Percentiles rank a stretch among this genome's conserved stretches.
phyloP scores from a whole-genome alignment of 1,140 invertebrate species.

The Cyclina sinensis region DNA sequence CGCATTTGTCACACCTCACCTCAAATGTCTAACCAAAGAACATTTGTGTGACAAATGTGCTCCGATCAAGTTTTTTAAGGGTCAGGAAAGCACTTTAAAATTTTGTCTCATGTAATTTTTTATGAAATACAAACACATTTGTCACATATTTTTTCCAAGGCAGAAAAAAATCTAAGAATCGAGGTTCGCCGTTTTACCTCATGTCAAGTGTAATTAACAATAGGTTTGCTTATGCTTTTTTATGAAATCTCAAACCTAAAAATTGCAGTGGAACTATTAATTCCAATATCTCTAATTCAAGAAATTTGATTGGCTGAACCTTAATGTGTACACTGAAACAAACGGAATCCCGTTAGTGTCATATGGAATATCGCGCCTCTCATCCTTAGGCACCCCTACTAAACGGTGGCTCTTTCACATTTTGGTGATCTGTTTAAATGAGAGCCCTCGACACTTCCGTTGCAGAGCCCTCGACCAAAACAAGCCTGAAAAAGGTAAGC shows the following conservation, averaged over 20 bases:
- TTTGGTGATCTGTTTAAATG: too few species aligned
- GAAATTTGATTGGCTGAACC: conserved; percentile 38
- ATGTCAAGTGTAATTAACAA: conserved; percentile 32
- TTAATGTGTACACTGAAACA: conserved; percentile 40
- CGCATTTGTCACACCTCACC: conserved; percentile 25
- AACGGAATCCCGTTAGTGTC: conserved; percentile 34
- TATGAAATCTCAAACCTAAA: conserved; percentile 37
- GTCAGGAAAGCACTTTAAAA: conserved; percentile 32
- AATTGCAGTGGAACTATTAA: conserved; percentile 34
- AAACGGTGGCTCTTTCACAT: too few species aligned
- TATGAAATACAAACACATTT: too few species aligned
- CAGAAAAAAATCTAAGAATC: not conserved
- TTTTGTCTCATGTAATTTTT: conserved; percentile 39
- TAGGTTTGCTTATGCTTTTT: conserved; percentile 36
- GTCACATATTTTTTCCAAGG: too few species aligned
- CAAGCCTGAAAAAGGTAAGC: too few species aligned
- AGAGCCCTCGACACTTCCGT: too few species aligned
- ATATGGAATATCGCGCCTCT: conserved; percentile 45
- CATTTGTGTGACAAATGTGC: too few species aligned
- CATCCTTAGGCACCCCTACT: too few species aligned
- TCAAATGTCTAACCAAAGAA: not conserved
- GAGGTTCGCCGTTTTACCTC: conserved; percentile 48
- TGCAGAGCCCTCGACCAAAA: too few species aligned
- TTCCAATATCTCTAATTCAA: conserved; percentile 1
- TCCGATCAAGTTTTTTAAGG: conserved; percentile 46